phyloP scores from a whole-genome alignment of 2,888 invertebrate genomes.

The Fragum whitleyi region DNA sequence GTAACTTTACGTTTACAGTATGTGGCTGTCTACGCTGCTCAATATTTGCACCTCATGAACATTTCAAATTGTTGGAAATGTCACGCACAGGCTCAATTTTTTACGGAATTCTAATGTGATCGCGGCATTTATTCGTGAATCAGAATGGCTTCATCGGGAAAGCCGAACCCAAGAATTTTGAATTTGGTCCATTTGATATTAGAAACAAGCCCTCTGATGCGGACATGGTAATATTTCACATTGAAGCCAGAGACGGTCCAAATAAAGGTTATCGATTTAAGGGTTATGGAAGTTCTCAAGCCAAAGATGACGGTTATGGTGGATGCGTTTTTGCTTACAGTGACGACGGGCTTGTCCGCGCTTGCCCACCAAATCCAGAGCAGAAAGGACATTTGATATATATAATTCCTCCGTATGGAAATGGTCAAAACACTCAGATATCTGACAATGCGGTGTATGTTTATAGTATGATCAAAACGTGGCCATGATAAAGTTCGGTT shows the following conservation, averaged over 20 bases:
- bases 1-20: too few relatives aligned
- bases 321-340: slow-evolving; percentile 46
- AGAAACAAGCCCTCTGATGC: neutral
- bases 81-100: too few relatives aligned
- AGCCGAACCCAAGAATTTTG: neutral
- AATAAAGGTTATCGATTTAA: slow-evolving; percentile 47
- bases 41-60: too few relatives aligned
- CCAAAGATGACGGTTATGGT: slow-evolving; percentile 26
- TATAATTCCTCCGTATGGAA: slow-evolving; percentile 39
- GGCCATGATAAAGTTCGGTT: too few relatives aligned
- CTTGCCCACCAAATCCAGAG: slow-evolving; percentile 39
- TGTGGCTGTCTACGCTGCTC: too few relatives aligned
- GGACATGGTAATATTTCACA: slow-evolving; percentile 35
- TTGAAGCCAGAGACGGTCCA: slow-evolving; percentile 40
- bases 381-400: slow-evolving; percentile 32
- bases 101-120: too few relatives aligned
- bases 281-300: slow-evolving; percentile 44
- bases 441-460: slow-evolving; percentile 41
- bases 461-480: too few relatives aligned
- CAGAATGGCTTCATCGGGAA: neutral
- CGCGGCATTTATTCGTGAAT: too few relatives aligned
- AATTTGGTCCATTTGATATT: neutral
- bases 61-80: too few relatives aligned
- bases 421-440: slow-evolving; percentile 35
- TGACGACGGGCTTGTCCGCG: slow-evolving; percentile 26